A percentile compares a stretch with the other conserved stretches of the same genome.
These are phyloP conservation scores for Hemithea aestivaria DNA, from an alignment of 2,888 invertebrate species.

Conservation along the genomic window DNA sequence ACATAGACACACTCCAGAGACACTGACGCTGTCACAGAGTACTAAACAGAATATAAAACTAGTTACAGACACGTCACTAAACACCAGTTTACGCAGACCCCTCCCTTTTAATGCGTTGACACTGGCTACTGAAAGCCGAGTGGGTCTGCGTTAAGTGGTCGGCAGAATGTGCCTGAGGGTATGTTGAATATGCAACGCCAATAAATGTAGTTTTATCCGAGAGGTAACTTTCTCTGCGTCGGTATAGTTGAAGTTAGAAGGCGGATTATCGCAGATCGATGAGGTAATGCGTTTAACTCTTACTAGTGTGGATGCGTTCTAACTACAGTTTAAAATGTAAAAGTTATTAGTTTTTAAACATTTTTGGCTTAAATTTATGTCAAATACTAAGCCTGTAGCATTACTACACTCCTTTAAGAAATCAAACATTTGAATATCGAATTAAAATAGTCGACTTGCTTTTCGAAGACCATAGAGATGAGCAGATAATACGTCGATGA, in stretches of 20 bases:
- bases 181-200: conserved; percentile 74
- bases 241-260: conserved; percentile 30
- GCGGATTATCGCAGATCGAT: conserved; percentile 24
- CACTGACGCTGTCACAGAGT: conserved; percentile 48
- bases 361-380: no score
- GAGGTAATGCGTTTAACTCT: conserved; percentile 11
- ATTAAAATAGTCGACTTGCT: no score
- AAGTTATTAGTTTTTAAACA: no score
- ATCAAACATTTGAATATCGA: no score
- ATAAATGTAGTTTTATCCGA: conserved; percentile 72
- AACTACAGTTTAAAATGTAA: no score
- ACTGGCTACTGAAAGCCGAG: conserved; percentile 16
- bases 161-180: conserved; percentile 48
- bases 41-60: conserved; percentile 62
- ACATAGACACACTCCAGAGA: conserved; percentile 6
- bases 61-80: conserved; percentile 46
- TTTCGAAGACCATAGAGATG: no score
- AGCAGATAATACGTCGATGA: no score
- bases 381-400: no score
- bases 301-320: neutral
- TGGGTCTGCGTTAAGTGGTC: conserved; percentile 38
- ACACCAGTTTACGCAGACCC: conserved; percentile 35
- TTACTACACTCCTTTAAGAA: no score
- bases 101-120: conserved; percentile 9
- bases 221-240: conserved; percentile 65